Evolutionary conservation across 1,140 invertebrate genomes (phyloP), one percentile per base, ranked within the genome.

Genomic region (Glossosoma conforme): DNA sequence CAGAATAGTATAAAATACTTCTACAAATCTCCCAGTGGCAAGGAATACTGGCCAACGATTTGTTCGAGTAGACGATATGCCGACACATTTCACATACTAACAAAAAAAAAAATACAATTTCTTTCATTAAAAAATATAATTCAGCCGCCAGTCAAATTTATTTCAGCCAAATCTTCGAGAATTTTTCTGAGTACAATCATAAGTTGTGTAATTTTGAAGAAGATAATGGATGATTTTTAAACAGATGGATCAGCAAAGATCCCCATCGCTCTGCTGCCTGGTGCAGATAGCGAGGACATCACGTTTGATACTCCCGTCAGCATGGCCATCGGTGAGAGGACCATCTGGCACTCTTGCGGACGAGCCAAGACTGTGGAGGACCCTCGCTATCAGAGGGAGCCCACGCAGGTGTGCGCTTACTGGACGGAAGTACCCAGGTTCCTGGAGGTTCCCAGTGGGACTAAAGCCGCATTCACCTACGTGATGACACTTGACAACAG

Each of bases 401-500:
- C 57, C 24, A 58, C 64, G 18, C 67, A 64, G 44, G 67, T 74
- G 0, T 76, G 71, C 44, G 63, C 61, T 0, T 72, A 65, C 42
- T 72, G 70, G 72, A 74, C 70, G 0, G 68, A 69, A 2, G 70
- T 74, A 14, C 72, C 73, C 9, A 67, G 72, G 41, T 64, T 70
- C 36, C 41, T 77, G 13, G 62, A 69, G n/a, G 68, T 77, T 30
- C 49, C 63, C 6, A 55, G 68, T 44, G 63, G 68, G 60, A 56
- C 56, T 6, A 56, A 61, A 50, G 52, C 54, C 59, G 58, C 73
- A 13, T 68, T 77, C 38, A 74, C 74, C 0, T 70, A 77, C 44
- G 60, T 69, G 0, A 73, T 79, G 63, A 71, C 71, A 0, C 70
- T 65, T 5, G 77, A 78, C 57, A 66, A 67, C 3, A 65, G 72